Percentiles rank a stretch among this genome's conserved stretches.
Conservation (phyloP, 53 echinoderm and acorn worm species). For the Zoroaster sp. region DNA sequence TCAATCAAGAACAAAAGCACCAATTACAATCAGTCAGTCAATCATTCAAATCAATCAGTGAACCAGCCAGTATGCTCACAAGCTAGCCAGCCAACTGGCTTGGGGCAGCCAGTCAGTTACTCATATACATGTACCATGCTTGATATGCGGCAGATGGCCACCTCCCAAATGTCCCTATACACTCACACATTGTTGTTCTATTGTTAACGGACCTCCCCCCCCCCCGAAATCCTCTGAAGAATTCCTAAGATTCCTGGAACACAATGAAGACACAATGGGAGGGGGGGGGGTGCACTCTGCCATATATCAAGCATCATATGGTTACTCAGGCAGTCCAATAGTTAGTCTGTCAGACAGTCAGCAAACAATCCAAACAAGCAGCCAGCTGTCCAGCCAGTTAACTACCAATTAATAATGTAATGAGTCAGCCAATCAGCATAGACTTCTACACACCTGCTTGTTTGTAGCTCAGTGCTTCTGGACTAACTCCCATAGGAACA, state of each 20-base stretch:
- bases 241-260: too few relatives aligned
- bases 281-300: too few relatives aligned
- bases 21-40: too few relatives aligned
- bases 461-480: slow-evolving; percentile 47
- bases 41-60: neutral
- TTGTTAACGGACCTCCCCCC: too few relatives aligned
- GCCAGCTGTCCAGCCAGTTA: neutral
- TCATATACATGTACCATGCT: too few relatives aligned
- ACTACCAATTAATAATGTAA: neutral
- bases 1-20: neutral
- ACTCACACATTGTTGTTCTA: too few relatives aligned
- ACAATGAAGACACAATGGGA: too few relatives aligned
- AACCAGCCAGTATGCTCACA: neutral
- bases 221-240: too few relatives aligned
- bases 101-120: neutral
- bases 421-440: neutral
- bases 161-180: too few relatives aligned
- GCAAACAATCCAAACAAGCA: neutral
- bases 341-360: neutral
- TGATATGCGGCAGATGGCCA: too few relatives aligned
- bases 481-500: slow-evolving; percentile 83
- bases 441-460: slow-evolving; percentile 65
- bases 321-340: neutral
- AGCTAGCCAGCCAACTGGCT: neutral
- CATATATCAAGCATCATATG: neutral